Evolutionary conservation across 2,797 vertebrate species (phyloP).

Genomic region (Paratrypauchen microcephalus): DNA sequence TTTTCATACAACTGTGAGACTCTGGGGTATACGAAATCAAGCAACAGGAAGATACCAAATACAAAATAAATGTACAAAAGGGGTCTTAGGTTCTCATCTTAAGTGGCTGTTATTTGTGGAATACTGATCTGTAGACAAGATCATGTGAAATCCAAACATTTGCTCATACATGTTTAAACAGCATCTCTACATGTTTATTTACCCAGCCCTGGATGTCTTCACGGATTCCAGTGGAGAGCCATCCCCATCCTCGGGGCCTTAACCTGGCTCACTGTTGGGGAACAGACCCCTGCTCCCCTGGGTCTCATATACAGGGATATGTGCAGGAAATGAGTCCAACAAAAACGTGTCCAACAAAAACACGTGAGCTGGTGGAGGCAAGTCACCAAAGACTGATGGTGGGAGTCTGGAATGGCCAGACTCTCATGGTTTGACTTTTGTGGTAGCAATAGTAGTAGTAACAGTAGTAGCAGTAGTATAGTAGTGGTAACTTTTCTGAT

Average conservation of each 20-base stretch:
- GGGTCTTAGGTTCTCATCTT: slow-evolving; percentile 3
- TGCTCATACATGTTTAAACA: slow-evolving; percentile 70
- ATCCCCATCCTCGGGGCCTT: slow-evolving; percentile 32
- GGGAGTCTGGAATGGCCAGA: slow-evolving; percentile 35
- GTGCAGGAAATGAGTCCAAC: slow-evolving; percentile 61
- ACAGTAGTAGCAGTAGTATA: no score
- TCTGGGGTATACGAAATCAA: not conserved
- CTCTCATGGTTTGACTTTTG: not conserved
- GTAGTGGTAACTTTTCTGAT: no score
- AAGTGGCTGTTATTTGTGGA: slow-evolving; percentile 25
- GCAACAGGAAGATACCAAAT: not conserved
- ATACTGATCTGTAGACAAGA: slow-evolving; percentile 46
- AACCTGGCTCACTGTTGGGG: slow-evolving; percentile 34
- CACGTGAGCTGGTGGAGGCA: slow-evolving; percentile 48
- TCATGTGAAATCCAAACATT: slow-evolving; percentile 60
- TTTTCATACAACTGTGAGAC: not conserved
- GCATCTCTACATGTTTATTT: slow-evolving; percentile 72
- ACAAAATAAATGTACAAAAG: not conserved
- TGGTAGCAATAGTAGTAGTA: no score
- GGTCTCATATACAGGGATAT: slow-evolving; percentile 52
- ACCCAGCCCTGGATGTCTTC: slow-evolving; percentile 48
- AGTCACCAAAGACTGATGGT: slow-evolving; percentile 36
- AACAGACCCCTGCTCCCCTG: slow-evolving; percentile 29
- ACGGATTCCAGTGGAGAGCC: slow-evolving; percentile 38
- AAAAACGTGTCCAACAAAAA: slow-evolving; percentile 69